phyloP scores from a whole-genome alignment of 2,113 vertebrate genomes.

The Nothobranchius furzeri region DNA sequence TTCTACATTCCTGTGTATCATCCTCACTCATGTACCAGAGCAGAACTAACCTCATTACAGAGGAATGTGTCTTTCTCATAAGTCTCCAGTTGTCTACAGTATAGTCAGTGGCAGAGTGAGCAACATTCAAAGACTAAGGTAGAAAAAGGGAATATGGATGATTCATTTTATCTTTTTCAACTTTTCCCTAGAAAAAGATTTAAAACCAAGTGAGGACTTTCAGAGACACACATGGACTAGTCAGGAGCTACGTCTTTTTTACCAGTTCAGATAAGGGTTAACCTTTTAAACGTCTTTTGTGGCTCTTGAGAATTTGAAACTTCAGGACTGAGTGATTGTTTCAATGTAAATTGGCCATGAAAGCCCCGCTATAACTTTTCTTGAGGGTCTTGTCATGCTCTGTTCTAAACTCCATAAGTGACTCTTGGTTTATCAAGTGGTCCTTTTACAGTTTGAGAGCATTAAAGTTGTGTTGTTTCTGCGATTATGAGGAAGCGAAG shows the following conservation, averaged over 20 bases:
- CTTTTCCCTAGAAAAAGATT: conserved; percentile 34
- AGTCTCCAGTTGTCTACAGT: conserved; percentile 20
- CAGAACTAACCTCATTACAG: conserved; percentile 66
- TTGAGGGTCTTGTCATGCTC: conserved; percentile 64
- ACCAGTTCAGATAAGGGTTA: conserved; percentile 73
- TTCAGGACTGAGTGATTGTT: conserved; percentile 74
- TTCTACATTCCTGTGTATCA: conserved; percentile 23
- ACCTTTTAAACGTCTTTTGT: conserved; percentile 68
- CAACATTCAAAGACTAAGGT: conserved; percentile 9
- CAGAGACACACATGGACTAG: conserved; percentile 45
- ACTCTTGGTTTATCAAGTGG: conserved; percentile 47
- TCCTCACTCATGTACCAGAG: conserved; percentile 47
- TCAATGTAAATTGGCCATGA: conserved; percentile 77
- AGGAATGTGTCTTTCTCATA: conserved; percentile 54
- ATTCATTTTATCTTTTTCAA: conserved; percentile 26
- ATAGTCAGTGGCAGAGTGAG: conserved; percentile 14
- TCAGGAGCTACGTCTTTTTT: conserved; percentile 43
- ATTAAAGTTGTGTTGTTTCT: conserved; percentile 3
- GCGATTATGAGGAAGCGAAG: background rate
- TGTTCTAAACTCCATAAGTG: conserved; percentile 59
- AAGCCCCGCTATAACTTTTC: conserved; percentile 63
- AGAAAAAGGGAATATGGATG: conserved; percentile 21
- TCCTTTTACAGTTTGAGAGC: conserved; percentile 21
- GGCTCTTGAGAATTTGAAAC: conserved; percentile 70
- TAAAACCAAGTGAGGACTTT: conserved; percentile 44